A percentile compares a stretch with the other conserved stretches of the same genome.
phyloP scores from a whole-genome alignment of 2,797 vertebrate species.

The Phalanger gymnotis region DNA sequence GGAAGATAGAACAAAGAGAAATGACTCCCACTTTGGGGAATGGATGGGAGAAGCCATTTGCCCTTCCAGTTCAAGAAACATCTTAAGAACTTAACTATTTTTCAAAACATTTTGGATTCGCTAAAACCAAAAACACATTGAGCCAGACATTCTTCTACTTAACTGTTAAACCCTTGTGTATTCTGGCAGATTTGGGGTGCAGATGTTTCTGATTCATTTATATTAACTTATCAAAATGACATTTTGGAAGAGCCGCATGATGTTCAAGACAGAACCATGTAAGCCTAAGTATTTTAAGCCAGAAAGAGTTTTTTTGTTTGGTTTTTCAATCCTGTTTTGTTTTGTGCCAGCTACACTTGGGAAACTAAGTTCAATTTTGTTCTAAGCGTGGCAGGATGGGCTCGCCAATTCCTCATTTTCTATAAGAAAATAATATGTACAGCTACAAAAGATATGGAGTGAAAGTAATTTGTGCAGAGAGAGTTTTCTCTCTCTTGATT shows the following conservation, averaged over 20 bases:
- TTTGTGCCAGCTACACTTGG: background rate
- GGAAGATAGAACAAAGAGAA: slow-evolving; percentile 5
- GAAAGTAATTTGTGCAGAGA: background rate
- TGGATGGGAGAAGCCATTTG: slow-evolving; percentile 44
- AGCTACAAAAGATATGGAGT: slow-evolving; percentile 11
- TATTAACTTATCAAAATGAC: slow-evolving; percentile 79
- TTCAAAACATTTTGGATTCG: slow-evolving; percentile 71
- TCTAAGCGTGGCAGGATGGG: background rate
- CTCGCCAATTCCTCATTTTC: background rate
- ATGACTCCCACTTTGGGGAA: slow-evolving; percentile 29
- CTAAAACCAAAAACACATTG: slow-evolving; percentile 75
- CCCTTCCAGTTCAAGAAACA: slow-evolving; percentile 57
- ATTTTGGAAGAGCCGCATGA: slow-evolving; percentile 63
- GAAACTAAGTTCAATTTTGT: background rate
- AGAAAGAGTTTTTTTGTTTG: slow-evolving; percentile 18
- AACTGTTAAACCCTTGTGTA: slow-evolving; percentile 67
- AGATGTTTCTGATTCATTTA: slow-evolving; percentile 75
- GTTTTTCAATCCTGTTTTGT: background rate
- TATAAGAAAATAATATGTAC: slow-evolving; percentile 30
- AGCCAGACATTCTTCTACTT: slow-evolving; percentile 66
- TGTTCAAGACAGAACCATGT: slow-evolving; percentile 51
- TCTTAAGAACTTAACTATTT: slow-evolving; percentile 69
- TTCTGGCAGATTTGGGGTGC: slow-evolving; percentile 30
- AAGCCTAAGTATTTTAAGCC: slow-evolving; percentile 44
- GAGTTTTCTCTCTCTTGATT: slow-evolving; percentile 11